Evolutionary conservation across 1,140 invertebrate species (phyloP).

Genomic region (Eufriesea mexicana): DNA sequence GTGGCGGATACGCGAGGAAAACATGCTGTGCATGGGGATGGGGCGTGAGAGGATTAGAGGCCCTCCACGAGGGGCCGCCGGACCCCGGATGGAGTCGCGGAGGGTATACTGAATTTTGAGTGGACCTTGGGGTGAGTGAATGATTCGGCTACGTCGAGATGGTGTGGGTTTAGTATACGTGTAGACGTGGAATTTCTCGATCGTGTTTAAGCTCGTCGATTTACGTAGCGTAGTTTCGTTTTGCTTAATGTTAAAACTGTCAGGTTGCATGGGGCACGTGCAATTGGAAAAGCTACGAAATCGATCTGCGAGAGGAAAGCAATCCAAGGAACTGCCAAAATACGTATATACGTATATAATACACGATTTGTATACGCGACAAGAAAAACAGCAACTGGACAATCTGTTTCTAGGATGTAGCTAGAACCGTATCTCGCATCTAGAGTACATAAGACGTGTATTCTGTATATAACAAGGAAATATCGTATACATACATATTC

Average conservation of each 20-base stretch:
- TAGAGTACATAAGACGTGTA: background rate
- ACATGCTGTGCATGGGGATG: background rate
- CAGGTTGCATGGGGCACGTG: background rate
- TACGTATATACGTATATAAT: background rate
- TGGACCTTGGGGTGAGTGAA: background rate
- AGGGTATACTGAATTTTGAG: background rate
- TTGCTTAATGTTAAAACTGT: too few species aligned
- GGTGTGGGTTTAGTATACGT: too few species aligned
- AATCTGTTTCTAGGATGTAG: background rate
- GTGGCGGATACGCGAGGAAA: background rate
- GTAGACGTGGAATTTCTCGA: too few species aligned
- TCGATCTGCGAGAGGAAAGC: background rate
- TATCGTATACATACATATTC: background rate
- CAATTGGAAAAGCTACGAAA: background rate
- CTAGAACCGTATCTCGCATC: background rate
- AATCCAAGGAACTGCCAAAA: background rate
- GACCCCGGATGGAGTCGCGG: background rate
- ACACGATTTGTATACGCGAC: background rate
- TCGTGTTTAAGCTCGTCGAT: too few species aligned
- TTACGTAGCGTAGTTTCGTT: too few species aligned
- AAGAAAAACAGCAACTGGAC: background rate
- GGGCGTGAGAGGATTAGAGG: background rate
- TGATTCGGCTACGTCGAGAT: too few species aligned
- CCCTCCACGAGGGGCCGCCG: background rate
- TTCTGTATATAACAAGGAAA: constrained; percentile 4